Evolutionary conservation across 1,140 invertebrate genomes (phyloP).

Genomic region (Solen grandis): DNA sequence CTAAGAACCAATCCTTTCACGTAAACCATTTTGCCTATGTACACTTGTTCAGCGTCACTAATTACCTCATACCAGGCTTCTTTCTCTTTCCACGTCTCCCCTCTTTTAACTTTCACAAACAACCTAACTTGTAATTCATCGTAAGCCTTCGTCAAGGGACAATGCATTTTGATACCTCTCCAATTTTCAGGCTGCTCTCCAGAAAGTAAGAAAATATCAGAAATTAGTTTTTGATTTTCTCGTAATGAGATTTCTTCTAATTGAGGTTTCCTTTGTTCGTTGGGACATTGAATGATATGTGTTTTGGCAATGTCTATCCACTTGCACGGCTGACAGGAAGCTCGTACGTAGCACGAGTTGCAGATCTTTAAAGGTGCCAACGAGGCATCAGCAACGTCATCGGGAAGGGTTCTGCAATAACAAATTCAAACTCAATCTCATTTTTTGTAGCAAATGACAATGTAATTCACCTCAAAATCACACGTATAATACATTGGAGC

Average conservation of each 20-base stretch:
- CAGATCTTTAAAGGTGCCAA: slow-evolving; percentile 42
- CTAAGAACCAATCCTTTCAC: neutral
- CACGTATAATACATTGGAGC: too few species aligned
- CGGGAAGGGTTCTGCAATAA: slow-evolving; percentile 42
- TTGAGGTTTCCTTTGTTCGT: slow-evolving; percentile 33
- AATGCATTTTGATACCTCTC: slow-evolving; percentile 32
- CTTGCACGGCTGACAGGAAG: slow-evolving; percentile 38
- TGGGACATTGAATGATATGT: slow-evolving; percentile 31
- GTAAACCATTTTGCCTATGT: neutral
- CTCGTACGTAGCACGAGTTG: slow-evolving; percentile 31
- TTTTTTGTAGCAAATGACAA: neutral
- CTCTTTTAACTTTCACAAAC: slow-evolving; percentile 49
- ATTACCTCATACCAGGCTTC: slow-evolving; percentile 44
- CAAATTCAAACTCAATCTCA: neutral
- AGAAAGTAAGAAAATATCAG: slow-evolving; percentile 40
- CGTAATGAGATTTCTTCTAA: slow-evolving; percentile 41
- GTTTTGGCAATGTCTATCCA: slow-evolving; percentile 50
- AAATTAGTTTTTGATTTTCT: slow-evolving; percentile 52
- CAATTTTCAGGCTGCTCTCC: slow-evolving; percentile 27
- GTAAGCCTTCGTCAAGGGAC: slow-evolving; percentile 45
- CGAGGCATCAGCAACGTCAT: slow-evolving; percentile 28
- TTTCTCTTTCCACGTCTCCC: slow-evolving; percentile 22
- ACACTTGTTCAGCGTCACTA: neutral
- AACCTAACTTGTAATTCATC: slow-evolving; percentile 42
- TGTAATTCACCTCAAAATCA: neutral